A percentile compares a stretch with the other conserved stretches of the same genome.
These are phyloP conservation scores for Paratilapia polleni DNA, from an alignment of 2,113 vertebrate species.

Conservation along the genomic window DNA sequence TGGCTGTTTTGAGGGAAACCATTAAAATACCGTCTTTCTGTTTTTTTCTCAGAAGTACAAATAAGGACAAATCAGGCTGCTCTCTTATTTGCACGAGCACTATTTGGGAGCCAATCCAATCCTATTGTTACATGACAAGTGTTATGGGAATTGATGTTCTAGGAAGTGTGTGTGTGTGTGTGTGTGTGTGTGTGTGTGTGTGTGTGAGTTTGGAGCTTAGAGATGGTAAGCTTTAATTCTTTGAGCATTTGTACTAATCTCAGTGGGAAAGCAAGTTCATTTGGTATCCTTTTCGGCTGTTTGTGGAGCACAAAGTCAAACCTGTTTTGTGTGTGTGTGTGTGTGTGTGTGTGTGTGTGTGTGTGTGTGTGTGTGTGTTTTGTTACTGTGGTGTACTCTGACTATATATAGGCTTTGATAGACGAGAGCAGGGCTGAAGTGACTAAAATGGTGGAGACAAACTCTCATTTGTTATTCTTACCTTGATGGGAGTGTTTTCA, in stretches of 20 bases:
- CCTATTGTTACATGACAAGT: constrained; percentile 19
- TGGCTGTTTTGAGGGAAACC: background rate
- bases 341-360: no score
- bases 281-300: constrained; percentile 8
- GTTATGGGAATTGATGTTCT: constrained; percentile 13
- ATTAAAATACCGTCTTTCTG: background rate
- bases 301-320: constrained; percentile 21
- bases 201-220: constrained; percentile 20
- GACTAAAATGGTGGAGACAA: background rate
- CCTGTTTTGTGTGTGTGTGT: background rate
- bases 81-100: constrained; percentile 15
- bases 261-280: constrained; percentile 39
- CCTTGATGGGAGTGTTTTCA: background rate
- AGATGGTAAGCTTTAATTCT: constrained; percentile 26
- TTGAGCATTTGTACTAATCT: constrained; percentile 36
- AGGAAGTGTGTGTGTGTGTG: constrained; percentile 3
- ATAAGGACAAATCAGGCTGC: constrained; percentile 2
- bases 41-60: background rate
- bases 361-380: background rate
- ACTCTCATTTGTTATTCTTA: background rate
- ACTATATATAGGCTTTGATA: background rate
- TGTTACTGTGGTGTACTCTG: constrained; percentile 1
- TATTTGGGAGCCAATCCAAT: constrained; percentile 15
- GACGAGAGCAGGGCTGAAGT: background rate
- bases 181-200: background rate